Evolutionary conservation across 2,888 invertebrate genomes (phyloP), one percentile per base, ranked within the genome.

Genomic region (Nysson spinosus): DNA sequence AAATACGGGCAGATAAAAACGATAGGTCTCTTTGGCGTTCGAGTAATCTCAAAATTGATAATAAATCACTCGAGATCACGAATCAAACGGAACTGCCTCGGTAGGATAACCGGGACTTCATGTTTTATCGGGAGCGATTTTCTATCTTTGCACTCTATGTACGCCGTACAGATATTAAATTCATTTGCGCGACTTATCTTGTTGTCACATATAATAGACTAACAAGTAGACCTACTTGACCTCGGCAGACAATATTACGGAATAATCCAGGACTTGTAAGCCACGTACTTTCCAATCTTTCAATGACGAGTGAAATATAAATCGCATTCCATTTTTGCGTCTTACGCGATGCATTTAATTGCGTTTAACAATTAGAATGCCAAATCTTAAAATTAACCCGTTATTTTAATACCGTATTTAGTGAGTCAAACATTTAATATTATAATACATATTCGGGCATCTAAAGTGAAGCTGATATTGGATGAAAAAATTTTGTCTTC

Each of bases 201-300:
- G 42, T 43, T 56, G 39, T 52, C 44, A 44, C 44, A 37, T 49
- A 14, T 42, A 54, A 57, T 52, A 54, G 54, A 64, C 46, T 63
- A 64, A 64, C 49, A 52, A 52, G 57, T 24, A n/a, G 55, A 42
- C 35, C 56, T 40, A 56, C 66, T 66, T 47, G 56, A 63, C 43
- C 47, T 57, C 50, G 44, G 30, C 7, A 47, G 40, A 65, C 46
- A 55, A 56, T 63, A 63, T 49, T 35, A 47, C 46, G 20, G 40
- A 12, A 20, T 9, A 26, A 34, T 34, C 30, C 35, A 32, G n/a
- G 11, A 19, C n/a, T n/a, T n/a, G n/a, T n/a, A n/a, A 34, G 39
- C 20, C 34, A 19, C 50, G 14, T 9, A 26, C 16, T n/a, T n/a
- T n/a, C n/a, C n/a, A n/a, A n/a, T n/a, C n/a, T n/a, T n/a, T 24